phyloP scores from a whole-genome alignment of 2,888 invertebrate genomes.

The Cataglyphis albicans region DNA sequence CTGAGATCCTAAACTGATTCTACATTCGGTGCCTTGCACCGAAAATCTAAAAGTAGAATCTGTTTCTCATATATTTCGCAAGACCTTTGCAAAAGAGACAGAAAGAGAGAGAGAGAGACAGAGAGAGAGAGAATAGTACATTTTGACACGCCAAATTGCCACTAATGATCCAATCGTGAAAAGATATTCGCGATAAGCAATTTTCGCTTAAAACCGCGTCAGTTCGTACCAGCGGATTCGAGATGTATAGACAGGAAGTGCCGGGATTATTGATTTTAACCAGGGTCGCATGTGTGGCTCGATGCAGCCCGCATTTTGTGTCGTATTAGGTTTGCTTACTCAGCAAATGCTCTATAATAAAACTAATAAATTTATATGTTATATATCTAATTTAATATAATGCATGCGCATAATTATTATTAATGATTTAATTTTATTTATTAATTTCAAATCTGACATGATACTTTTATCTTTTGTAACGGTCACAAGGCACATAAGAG shows the following conservation, averaged over 20 bases:
- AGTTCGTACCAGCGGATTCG: constrained; percentile 47
- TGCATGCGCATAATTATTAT: background rate
- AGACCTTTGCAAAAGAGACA: constrained; percentile 21
- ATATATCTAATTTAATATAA: background rate
- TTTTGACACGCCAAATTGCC: constrained; percentile 44
- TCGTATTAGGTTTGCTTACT: background rate
- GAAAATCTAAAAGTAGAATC: constrained; percentile 32
- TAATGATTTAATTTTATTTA: background rate
- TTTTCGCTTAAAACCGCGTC: constrained; percentile 31
- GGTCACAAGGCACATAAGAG: background rate
- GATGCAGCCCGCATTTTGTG: constrained; percentile 23
- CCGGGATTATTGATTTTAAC: constrained; percentile 64
- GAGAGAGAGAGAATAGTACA: constrained; percentile 38
- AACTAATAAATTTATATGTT: background rate
- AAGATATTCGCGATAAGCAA: constrained; percentile 54
- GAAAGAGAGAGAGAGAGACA: background rate
- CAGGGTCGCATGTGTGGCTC: constrained; percentile 49
- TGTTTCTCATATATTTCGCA: background rate
- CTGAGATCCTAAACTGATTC: background rate
- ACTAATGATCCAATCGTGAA: constrained; percentile 16
- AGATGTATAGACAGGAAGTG: constrained; percentile 53
- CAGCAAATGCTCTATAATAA: background rate
- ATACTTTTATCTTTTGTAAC: background rate
- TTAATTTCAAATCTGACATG: background rate
- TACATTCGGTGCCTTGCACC: background rate